Evolutionary conservation across 2,797 vertebrate genomes (phyloP).

Genomic region (Crypturellus tataupa): DNA sequence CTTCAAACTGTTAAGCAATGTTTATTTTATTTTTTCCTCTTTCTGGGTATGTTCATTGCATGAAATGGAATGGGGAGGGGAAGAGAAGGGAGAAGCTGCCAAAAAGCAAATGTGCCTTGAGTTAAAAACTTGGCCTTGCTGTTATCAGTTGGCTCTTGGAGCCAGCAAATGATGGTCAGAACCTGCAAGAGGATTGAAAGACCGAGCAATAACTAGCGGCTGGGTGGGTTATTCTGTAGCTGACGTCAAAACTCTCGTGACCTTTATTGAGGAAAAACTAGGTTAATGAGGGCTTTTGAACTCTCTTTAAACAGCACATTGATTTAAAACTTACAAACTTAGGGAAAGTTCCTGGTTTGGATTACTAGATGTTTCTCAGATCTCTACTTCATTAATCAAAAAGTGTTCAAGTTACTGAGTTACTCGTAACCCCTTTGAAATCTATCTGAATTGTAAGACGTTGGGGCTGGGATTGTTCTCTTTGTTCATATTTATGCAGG

Average conservation of each 20-base stretch:
- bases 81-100: neutral
- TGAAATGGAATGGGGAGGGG: neutral
- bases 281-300: neutral
- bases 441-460: neutral
- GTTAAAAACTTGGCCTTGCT: accelerated
- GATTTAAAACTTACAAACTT: neutral
- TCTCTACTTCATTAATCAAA: neutral
- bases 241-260: neutral
- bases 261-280: neutral
- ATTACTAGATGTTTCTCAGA: neutral
- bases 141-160: neutral
- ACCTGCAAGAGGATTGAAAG: neutral
- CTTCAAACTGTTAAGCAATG: accelerated
- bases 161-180: neutral
- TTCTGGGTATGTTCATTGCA: neutral
- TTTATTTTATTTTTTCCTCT: neutral
- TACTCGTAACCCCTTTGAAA: neutral
- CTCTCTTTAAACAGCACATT: neutral
- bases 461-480: neutral
- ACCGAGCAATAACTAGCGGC: neutral
- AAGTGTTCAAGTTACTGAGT: neutral
- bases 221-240: neutral
- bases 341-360: neutral
- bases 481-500: neutral
- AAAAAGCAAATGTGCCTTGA: neutral